Evolutionary conservation across 2,888 invertebrate genomes (phyloP).

Genomic region (Sphaerophoria rueppellii): DNA sequence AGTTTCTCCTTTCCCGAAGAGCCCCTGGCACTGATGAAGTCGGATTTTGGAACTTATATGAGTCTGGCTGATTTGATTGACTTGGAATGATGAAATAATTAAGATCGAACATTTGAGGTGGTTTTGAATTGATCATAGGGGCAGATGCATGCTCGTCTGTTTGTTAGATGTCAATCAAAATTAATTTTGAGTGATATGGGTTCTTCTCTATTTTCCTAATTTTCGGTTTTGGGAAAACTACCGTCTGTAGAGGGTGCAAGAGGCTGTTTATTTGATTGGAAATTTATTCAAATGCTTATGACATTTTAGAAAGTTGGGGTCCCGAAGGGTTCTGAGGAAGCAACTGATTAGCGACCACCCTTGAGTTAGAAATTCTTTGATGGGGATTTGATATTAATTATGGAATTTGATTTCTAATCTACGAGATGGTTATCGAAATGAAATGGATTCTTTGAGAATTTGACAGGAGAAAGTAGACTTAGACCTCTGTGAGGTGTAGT

Average conservation of each 20-base stretch:
- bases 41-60: slow-evolving; percentile 19
- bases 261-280: background rate
- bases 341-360: slow-evolving; percentile 26
- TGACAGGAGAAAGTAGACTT: background rate
- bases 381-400: slow-evolving; percentile 11
- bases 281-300: slow-evolving; percentile 24
- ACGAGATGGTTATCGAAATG: background rate
- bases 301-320: slow-evolving; percentile 25
- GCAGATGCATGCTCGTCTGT: slow-evolving; percentile 65
- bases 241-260: background rate
- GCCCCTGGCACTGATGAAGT: slow-evolving; percentile 22
- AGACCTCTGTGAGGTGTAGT: too few relatives aligned
- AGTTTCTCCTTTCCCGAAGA: background rate
- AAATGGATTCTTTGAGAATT: background rate
- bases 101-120: slow-evolving; percentile 48
- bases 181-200: slow-evolving; percentile 62
- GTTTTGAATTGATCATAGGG: slow-evolving; percentile 46
- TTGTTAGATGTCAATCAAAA: slow-evolving; percentile 65
- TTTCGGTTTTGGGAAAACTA: background rate
- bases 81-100: slow-evolving; percentile 70
- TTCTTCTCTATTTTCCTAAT: background rate
- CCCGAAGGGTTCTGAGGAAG: background rate
- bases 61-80: slow-evolving; percentile 53
- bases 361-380: background rate
- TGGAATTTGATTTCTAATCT: background rate